These are phyloP conservation scores for Drosophila anomelani DNA, from an alignment of 2,888 invertebrate species.

Conservation along the genomic window DNA sequence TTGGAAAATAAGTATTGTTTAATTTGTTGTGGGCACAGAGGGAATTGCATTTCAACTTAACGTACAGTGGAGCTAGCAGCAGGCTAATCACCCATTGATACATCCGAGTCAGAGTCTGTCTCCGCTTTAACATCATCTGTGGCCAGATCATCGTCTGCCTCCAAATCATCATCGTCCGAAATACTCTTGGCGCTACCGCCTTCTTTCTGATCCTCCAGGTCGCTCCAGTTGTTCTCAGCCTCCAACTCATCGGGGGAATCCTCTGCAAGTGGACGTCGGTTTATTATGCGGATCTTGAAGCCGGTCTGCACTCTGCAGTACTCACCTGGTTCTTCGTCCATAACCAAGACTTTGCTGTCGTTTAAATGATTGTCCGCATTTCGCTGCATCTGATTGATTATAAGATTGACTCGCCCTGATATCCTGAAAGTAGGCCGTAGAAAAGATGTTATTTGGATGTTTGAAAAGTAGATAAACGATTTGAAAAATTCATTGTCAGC, in stretches of 20 bases:
- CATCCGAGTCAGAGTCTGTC: constrained; percentile 49
- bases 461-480: not conserved
- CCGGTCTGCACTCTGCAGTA: not conserved
- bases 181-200: constrained; percentile 8
- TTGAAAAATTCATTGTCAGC: not conserved
- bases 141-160: constrained; percentile 63
- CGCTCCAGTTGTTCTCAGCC: constrained; percentile 62
- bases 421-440: constrained; percentile 70
- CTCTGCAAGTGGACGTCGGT: constrained; percentile 10
- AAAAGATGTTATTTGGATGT: not conserved
- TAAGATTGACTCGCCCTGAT: constrained; percentile 82
- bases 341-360: constrained; percentile 77
- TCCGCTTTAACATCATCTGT: constrained; percentile 39
- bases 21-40: constrained; percentile 13
- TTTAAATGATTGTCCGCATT: constrained; percentile 80
- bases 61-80: not conserved
- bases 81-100: constrained; percentile 16
- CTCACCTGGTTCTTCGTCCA: constrained; percentile 81
- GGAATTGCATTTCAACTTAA: constrained; percentile 20
- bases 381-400: constrained; percentile 83
- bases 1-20: constrained; percentile 51
- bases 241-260: constrained; percentile 38
- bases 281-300: too few relatives aligned
- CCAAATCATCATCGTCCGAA: constrained; percentile 52
- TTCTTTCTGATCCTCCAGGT: constrained; percentile 54